These are phyloP conservation scores for Schizopygopsis pylzovi DNA, from an alignment of 2,797 vertebrate genomes.

Conservation along the genomic window DNA sequence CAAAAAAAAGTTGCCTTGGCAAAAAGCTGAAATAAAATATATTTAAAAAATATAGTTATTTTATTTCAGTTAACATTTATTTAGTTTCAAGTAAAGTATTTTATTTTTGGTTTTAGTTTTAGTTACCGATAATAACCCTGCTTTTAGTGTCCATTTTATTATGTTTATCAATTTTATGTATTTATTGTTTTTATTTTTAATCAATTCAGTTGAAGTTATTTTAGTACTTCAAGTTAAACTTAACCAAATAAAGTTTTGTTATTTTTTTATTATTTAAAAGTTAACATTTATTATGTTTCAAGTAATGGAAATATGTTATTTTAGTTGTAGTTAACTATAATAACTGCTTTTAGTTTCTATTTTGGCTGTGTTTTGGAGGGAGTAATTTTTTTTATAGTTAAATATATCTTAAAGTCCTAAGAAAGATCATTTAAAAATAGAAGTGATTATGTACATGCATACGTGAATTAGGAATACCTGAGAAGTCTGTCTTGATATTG, in stretches of 20 bases:
- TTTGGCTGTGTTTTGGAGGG: background rate
- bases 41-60: background rate
- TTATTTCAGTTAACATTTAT: background rate
- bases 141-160: background rate
- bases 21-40: background rate
- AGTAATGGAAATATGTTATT: background rate
- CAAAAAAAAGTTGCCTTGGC: background rate
- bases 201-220: background rate
- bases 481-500: background rate
- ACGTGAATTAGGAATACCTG: background rate
- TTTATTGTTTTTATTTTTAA: background rate
- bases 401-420: background rate
- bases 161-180: background rate
- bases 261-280: background rate
- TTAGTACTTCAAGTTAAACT: background rate
- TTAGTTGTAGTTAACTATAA: background rate
- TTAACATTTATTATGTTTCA: background rate
- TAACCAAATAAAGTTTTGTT: background rate
- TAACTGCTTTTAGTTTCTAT: background rate
- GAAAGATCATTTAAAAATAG: too few species aligned
- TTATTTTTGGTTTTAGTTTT: background rate
- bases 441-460: background rate
- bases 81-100: background rate
- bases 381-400: background rate
- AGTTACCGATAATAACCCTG: background rate